Evolutionary conservation across 2,888 invertebrate genomes (phyloP).

Genomic region (Actias luna): DNA sequence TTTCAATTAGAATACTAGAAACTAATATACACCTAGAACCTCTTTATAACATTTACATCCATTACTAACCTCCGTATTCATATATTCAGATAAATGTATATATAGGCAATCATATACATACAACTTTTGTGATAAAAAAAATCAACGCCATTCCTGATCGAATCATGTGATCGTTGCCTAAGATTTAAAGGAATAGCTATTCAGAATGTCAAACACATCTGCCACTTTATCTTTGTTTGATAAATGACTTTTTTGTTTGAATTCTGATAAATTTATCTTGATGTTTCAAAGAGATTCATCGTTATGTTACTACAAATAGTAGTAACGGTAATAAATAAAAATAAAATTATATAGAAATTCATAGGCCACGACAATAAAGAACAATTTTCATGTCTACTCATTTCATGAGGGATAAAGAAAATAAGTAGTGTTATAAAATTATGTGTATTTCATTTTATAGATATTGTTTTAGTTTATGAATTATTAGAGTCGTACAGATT

Average conservation of each 20-base stretch:
- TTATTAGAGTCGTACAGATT: too few species aligned
- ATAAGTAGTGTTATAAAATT: too few species aligned
- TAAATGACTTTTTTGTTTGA: conserved; percentile 14
- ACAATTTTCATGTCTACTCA: too few species aligned
- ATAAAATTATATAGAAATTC: not conserved
- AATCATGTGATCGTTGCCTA: not conserved
- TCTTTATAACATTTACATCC: too few species aligned
- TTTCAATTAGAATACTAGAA: too few species aligned
- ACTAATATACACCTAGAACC: too few species aligned
- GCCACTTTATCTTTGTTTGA: conserved; percentile 30
- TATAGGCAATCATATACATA: not conserved
- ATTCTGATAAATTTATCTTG: not conserved
- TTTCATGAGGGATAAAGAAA: too few species aligned
- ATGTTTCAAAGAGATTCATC: not conserved
- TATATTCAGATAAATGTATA: too few species aligned
- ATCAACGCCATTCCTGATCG: not conserved
- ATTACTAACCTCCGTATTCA: too few species aligned
- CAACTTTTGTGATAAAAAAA: not conserved
- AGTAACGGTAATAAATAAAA: not conserved
- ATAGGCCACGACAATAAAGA: not conserved
- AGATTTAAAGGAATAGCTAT: conserved; percentile 2
- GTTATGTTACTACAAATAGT: not conserved
- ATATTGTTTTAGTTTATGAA: too few species aligned
- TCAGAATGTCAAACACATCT: conserved; percentile 31
- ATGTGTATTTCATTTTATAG: too few species aligned